Evolutionary conservation across 2,113 vertebrate genomes (phyloP).

Genomic region (Riparia riparia): DNA sequence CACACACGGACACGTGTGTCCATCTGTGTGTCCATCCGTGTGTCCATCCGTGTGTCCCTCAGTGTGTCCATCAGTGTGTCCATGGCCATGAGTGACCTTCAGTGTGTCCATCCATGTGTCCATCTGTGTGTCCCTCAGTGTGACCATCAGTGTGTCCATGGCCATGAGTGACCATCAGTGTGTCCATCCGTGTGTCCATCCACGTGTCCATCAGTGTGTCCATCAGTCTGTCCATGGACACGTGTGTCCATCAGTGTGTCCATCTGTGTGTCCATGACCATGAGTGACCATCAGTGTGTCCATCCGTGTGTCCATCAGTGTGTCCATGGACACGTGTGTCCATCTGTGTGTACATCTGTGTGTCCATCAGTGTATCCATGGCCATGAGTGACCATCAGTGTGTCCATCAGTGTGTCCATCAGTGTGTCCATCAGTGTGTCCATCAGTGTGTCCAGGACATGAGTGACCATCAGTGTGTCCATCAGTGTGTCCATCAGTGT

Average conservation of each 20-base stretch:
- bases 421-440: not conserved
- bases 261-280: not conserved
- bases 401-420: not conserved
- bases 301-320: not conserved
- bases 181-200: not conserved
- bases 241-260: not conserved
- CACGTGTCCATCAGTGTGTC: not conserved
- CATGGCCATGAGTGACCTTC: not conserved
- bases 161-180: not conserved
- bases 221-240: not conserved
- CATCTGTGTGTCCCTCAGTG: not conserved
- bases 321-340: not conserved
- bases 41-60: not conserved
- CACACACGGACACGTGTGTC: accelerated
- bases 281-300: not conserved
- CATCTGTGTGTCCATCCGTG: accelerated
- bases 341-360: not conserved
- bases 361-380: not conserved
- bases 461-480: not conserved
- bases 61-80: not conserved
- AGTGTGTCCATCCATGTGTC: not conserved
- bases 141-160: not conserved
- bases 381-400: not conserved
- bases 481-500: not conserved
- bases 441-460: not conserved